Base-by-base conservation (phyloP, 2,888 invertebrate species). In the Eupeodes luniger region DNA sequence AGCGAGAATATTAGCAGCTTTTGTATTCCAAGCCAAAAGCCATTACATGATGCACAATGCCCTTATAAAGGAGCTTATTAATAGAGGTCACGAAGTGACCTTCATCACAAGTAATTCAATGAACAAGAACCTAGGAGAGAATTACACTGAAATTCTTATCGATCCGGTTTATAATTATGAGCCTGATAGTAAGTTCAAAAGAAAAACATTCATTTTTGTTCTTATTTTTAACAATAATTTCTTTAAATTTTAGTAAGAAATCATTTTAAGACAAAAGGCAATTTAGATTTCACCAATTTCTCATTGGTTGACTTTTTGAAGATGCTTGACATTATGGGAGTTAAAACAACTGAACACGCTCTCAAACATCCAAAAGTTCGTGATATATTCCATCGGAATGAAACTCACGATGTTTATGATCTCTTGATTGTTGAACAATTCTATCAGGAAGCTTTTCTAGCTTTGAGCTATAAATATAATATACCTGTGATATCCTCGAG, bases 41-140 rank as follows among this genome's bases (percentile, higher is more conserved):
- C 95, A 95, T 78, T 94, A 93, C 47, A 92, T 94, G 84, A 94
- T 94, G 93, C 93, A 93, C 84, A 93, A 92, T 40, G 91, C 92
- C 0, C 81, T 95, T 69, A 92, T 94, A 62, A 93, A 93, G 70
- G 94, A 93, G 11, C 91, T 95, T 1, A 92, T 94, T 0, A 91
- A 90, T 16, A 91, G 92, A 19, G 94, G 95, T 0, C 95, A 95
- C 78, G 55, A 90, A 89, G 91, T 92, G 2, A 92, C 93, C 16
- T 92, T 92, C 90, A 89, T 93, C 6, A 91, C 93, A 0, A 92
- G 92, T 16, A 91, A 90, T 49, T 90, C 91, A 3, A 82, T 93
- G 79, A 85, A 90, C 4, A 90, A 91, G 12, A 81, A 90, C 7
- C 89, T 93, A 62, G 91, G 92, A 49, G 81, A 88, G 47, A 93